phyloP scores from a whole-genome alignment of 2,113 vertebrate species.

The Arvicanthis niloticus region DNA sequence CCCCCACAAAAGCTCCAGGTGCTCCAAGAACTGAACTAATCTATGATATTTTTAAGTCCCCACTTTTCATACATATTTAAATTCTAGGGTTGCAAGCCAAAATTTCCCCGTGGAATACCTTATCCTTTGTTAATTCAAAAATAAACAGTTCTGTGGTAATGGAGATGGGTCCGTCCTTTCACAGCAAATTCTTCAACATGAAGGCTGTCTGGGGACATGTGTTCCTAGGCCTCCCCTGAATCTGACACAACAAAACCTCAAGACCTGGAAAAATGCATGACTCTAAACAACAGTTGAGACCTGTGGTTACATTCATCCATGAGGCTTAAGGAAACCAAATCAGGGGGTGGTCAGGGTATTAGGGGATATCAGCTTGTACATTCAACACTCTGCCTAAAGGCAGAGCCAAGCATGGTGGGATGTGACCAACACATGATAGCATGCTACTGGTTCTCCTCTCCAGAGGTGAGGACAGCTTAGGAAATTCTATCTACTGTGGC shows the following conservation, averaged over 20 bases:
- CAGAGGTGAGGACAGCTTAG: not conserved
- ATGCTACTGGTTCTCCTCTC: conserved; percentile 22
- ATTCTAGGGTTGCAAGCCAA: conserved; percentile 29
- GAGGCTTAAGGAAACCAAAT: not conserved
- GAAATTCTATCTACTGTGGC: not conserved
- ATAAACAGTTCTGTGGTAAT: conserved; percentile 8
- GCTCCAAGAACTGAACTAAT: conserved; percentile 24
- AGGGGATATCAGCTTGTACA: not conserved
- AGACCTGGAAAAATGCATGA: not conserved
- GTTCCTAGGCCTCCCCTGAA: not conserved
- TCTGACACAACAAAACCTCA: conserved; percentile 12
- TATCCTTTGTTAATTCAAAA: conserved; percentile 57
- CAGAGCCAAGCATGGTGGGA: not conserved
- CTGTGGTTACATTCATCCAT: not conserved
- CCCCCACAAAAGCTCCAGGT: not conserved
- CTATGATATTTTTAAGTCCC: conserved; percentile 27
- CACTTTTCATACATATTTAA: conserved; percentile 47
- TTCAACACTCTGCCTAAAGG: not conserved
- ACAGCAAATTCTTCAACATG: conserved; percentile 19
- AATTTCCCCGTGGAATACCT: conserved; percentile 37
- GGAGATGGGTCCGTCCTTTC: not conserved
- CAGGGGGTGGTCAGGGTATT: not conserved
- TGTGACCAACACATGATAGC: not conserved
- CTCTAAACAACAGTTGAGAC: not conserved
- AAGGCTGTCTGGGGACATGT: not conserved